phyloP scores from a whole-genome alignment of 2,113 vertebrate species.

The Pitta sordida region DNA sequence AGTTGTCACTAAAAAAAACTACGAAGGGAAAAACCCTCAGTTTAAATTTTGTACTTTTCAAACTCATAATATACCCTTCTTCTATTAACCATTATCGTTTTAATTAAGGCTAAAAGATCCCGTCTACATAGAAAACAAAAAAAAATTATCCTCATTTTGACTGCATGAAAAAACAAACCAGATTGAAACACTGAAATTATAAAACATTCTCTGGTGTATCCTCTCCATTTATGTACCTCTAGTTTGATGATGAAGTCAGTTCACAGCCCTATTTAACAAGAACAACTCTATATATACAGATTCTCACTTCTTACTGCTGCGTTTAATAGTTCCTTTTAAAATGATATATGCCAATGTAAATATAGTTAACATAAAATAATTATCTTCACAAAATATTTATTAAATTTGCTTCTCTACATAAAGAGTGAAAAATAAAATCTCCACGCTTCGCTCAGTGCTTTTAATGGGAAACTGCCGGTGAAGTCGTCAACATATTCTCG shows the following conservation, averaged over 20 bases:
- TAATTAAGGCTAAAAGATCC: not conserved
- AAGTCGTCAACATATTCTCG: not conserved
- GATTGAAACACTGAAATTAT: not conserved
- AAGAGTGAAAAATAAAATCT: not conserved
- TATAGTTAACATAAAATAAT: constrained; percentile 12
- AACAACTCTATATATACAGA: not conserved
- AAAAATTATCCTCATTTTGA: not conserved
- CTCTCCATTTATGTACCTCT: not conserved
- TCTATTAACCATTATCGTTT: not conserved
- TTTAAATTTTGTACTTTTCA: not conserved
- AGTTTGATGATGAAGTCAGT: not conserved
- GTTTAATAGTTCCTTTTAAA: constrained; percentile 13
- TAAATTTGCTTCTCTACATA: not conserved
- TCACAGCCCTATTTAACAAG: not conserved
- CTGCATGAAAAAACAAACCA: accelerated
- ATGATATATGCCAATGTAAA: not conserved
- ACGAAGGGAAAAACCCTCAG: accelerated
- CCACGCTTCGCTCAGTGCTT: not conserved
- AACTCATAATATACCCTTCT: not conserved
- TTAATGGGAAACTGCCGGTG: not conserved
- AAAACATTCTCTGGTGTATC: not conserved
- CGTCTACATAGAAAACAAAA: not conserved
- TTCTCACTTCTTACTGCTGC: not conserved
- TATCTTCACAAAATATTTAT: constrained; percentile 23
- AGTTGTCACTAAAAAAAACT: not conserved